A percentile compares a stretch with the other conserved stretches of the same genome.
These are phyloP conservation scores for Drosophila neotestacea DNA, from an alignment of 2,888 invertebrate species.

Conservation along the genomic window DNA sequence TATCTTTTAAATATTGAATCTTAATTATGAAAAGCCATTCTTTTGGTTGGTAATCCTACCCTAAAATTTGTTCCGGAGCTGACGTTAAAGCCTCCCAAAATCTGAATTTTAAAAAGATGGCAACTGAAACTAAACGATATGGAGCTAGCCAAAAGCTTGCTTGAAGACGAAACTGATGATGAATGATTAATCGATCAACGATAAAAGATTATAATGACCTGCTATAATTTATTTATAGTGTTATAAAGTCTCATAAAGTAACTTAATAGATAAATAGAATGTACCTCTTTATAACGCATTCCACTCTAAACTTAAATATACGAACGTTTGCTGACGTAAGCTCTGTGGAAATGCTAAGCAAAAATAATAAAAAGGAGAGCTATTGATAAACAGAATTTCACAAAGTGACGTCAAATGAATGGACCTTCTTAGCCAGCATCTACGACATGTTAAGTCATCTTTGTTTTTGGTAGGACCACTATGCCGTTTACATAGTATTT, in stretches of 20 bases:
- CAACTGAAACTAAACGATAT: not conserved
- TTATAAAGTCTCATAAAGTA: slow-evolving; percentile 21
- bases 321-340: slow-evolving; percentile 57
- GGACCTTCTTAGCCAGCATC: slow-evolving; percentile 43
- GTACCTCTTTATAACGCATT: slow-evolving; percentile 31
- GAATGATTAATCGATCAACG: not conserved
- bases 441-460: slow-evolving; percentile 46
- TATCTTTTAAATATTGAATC: slow-evolving; percentile 99
- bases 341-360: slow-evolving; percentile 12
- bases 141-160: not conserved
- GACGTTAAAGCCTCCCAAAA: slow-evolving; percentile 96
- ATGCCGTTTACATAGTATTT: slow-evolving; percentile 14
- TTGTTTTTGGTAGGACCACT: slow-evolving; percentile 31
- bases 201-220: too few species aligned
- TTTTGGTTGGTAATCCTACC: slow-evolving; percentile 98
- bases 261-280: slow-evolving; percentile 24
- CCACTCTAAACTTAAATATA: slow-evolving; percentile 43
- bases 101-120: not conserved
- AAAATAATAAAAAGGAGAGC: slow-evolving; percentile 11
- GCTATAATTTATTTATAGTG: too few species aligned
- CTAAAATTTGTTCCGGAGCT: slow-evolving; percentile 99
- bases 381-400: slow-evolving; percentile 25
- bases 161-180: not conserved
- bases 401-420: slow-evolving; percentile 58
- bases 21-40: slow-evolving; percentile 99